Conservation (phyloP, 2,113 vertebrate species). For the Planiliza haematocheilus region DNA sequence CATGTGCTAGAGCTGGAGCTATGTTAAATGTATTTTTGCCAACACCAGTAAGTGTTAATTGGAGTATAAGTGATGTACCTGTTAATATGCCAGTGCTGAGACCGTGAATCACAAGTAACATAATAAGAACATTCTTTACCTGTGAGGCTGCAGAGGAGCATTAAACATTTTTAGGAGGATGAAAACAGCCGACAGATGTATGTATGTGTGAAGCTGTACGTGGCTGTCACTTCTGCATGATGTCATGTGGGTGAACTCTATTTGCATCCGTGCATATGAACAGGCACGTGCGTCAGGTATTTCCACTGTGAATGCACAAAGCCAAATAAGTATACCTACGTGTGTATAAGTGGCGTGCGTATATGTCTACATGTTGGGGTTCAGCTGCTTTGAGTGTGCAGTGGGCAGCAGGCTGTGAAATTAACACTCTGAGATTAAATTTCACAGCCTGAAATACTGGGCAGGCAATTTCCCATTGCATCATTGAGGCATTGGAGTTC, state of each 20-base stretch:
- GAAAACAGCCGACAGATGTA: slow-evolving; percentile 12
- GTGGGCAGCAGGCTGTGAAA: slow-evolving; percentile 65
- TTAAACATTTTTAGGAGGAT: slow-evolving; percentile 16
- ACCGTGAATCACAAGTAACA: slow-evolving; percentile 35
- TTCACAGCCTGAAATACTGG: slow-evolving; percentile 64
- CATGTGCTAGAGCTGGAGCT: too few relatives aligned
- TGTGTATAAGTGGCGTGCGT: slow-evolving; percentile 21
- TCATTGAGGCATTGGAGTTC: slow-evolving; percentile 36
- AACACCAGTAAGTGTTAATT: not conserved
- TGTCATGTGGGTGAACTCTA: slow-evolving; percentile 22
- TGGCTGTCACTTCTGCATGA: slow-evolving; percentile 27
- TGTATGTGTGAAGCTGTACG: slow-evolving; percentile 11
- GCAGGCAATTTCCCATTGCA: slow-evolving; percentile 56
- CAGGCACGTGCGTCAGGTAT: not conserved
- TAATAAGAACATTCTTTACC: slow-evolving; percentile 39
- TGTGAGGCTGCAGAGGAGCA: slow-evolving; percentile 18
- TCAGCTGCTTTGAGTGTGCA: slow-evolving; percentile 34
- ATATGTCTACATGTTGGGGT: slow-evolving; percentile 25
- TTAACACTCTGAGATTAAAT: slow-evolving; percentile 68
- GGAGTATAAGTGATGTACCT: slow-evolving; percentile 42
- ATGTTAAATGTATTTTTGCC: too few relatives aligned
- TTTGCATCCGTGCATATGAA: slow-evolving; percentile 36
- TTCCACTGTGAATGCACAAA: slow-evolving; percentile 13
- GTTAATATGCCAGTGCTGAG: slow-evolving; percentile 28
- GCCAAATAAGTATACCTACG: slow-evolving; percentile 29